Base-by-base conservation (phyloP, 2,888 invertebrate species). In the Dendrolimus pini region DNA sequence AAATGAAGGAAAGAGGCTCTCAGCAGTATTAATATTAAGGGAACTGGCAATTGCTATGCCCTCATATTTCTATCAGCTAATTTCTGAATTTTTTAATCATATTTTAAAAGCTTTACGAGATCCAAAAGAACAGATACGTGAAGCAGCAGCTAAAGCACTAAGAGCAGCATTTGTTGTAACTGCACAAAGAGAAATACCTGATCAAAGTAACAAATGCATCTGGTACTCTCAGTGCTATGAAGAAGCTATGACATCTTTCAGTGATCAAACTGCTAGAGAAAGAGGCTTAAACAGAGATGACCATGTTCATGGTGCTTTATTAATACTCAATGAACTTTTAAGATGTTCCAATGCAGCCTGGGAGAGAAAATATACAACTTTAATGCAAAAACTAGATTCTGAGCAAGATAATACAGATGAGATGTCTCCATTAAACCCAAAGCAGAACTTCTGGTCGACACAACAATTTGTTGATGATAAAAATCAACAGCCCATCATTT, bases 11-110 rank as follows among this genome's bases (percentile, higher is more conserved):
- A 96, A 97, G 77, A 93, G 97, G 59, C 95, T 97, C 71, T 97
- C 98, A 18, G 98, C 98, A 7, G 97, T 98, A 7, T 91, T 99
- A 54, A 96, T 99, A 56, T 85, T 99, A 30, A 94, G 96, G 68
- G 99, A 99, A 86, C 86, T 99, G 54, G 99, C 99, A 0, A 94
- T 97, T 42, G 96, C 97, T n/a, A 96, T 98, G 91, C 99, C 99
- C 0, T 98, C 99, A 41, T 98, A 98, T 81, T 99, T 99, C 83
- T 99, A 96, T 77, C 97, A 97, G 81, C 96, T 97, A 84, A 96
- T 97, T 2, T 95, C 96, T 56, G 94, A 95, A 41, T 97, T 98
- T 81, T 98, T 98, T 74, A 97, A 97, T 65, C 94, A 96, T 56
- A 97, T 99, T 58, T 97, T 98, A 79, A 94, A 95, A 79, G 97